phyloP scores from a whole-genome alignment of 2,888 invertebrate genomes.

The Synergus gifuensis region DNA sequence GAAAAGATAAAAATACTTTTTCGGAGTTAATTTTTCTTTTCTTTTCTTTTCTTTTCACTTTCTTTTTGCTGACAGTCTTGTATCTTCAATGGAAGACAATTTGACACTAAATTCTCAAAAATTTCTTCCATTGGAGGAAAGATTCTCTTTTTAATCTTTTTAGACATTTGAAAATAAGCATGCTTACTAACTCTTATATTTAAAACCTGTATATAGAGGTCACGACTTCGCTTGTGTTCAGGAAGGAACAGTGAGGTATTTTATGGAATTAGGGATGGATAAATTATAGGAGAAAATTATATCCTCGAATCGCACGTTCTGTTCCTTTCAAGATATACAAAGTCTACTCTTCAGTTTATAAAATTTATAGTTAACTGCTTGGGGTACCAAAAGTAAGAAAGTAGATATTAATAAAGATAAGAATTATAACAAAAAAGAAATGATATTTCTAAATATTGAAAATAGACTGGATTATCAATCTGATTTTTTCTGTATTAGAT shows the following conservation, averaged over 20 bases:
- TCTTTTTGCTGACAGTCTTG: background rate
- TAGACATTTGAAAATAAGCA: slow-evolving; percentile 71
- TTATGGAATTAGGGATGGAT: slow-evolving; percentile 36
- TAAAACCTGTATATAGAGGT: slow-evolving; percentile 71
- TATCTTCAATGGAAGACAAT: slow-evolving; percentile 9
- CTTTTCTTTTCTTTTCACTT: slow-evolving; percentile 11
- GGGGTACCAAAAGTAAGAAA: slow-evolving; percentile 72
- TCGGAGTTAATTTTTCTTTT: slow-evolving; percentile 20
- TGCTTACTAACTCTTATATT: slow-evolving; percentile 75
- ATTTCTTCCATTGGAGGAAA: background rate
- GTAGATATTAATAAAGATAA: slow-evolving; percentile 57
- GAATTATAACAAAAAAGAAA: slow-evolving; percentile 44
- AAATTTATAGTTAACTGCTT: slow-evolving; percentile 75
- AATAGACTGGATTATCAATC: too few species aligned
- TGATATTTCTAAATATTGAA: background rate
- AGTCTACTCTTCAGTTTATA: slow-evolving; percentile 66
- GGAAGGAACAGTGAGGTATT: slow-evolving; percentile 55
- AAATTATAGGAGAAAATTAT: slow-evolving; percentile 7
- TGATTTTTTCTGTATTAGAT: too few species aligned
- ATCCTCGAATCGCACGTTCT: slow-evolving; percentile 46
- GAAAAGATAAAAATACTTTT: slow-evolving; percentile 44
- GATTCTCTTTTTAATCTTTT: slow-evolving; percentile 1
- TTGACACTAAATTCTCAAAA: background rate
- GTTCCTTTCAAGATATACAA: slow-evolving; percentile 66
- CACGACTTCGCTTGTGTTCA: slow-evolving; percentile 69